Conservation (phyloP, 2,888 invertebrate genomes). For the Xestia c-nigrum region DNA sequence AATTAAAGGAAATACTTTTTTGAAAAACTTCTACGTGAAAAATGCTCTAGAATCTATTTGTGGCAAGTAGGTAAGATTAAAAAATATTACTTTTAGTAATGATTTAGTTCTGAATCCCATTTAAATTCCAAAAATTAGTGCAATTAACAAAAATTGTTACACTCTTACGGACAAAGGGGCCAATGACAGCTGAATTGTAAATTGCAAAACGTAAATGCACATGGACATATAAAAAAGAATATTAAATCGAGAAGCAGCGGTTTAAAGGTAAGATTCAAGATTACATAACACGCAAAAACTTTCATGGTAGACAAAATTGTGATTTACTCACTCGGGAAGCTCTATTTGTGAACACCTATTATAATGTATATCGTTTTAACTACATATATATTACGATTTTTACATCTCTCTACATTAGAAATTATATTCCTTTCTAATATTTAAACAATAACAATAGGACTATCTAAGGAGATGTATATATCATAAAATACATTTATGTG, state of each 20-base stretch:
- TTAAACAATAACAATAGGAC: conserved; percentile 83
- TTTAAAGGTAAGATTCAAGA: conserved; percentile 38
- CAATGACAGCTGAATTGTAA: conserved; percentile 32
- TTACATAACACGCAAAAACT: conserved; percentile 66
- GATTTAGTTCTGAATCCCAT: conserved; percentile 40
- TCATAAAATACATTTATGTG: conserved; percentile 81
- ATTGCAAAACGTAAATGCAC: conserved; percentile 18
- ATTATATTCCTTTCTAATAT: conserved; percentile 80
- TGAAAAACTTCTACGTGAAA: conserved; percentile 48
- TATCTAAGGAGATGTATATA: conserved; percentile 86
- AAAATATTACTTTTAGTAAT: conserved; percentile 40
- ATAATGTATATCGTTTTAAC: conserved; percentile 69
- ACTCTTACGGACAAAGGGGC: conserved; percentile 41
- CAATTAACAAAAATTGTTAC: conserved; percentile 12
- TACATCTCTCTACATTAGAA: conserved; percentile 82
- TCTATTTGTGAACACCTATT: conserved; percentile 85
- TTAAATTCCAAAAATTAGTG: conserved; percentile 41
- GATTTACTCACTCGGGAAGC: conserved; percentile 84
- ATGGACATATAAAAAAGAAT: conserved; percentile 17
- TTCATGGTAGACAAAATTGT: conserved; percentile 81
- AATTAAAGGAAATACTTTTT: conserved; percentile 41
- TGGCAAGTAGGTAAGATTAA: conserved; percentile 49
- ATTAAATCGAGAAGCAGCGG: conserved; percentile 35
- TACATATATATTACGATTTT: conserved; percentile 78
- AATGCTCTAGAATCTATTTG: conserved; percentile 59